phyloP scores from a whole-genome alignment of 1,140 invertebrate genomes.

The Drosophila serrata region DNA sequence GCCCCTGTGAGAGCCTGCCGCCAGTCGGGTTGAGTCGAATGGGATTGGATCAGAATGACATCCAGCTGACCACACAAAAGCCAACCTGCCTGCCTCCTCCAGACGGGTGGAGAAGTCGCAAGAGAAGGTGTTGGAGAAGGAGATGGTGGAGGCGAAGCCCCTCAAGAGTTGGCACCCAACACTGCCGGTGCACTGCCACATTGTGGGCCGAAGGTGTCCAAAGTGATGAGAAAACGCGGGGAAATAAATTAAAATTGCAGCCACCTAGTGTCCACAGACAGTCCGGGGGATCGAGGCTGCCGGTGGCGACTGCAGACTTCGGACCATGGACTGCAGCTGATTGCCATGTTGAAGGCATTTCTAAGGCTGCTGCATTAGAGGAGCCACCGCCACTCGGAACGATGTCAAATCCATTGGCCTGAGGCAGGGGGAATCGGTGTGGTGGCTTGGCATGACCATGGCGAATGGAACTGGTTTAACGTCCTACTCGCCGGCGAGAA shows the following conservation, averaged over 20 bases:
- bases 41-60: constrained; percentile 53
- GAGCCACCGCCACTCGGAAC: constrained; percentile 37
- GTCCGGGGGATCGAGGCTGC: constrained; percentile 28
- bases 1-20: constrained; percentile 32
- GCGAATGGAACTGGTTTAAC: constrained; percentile 72
- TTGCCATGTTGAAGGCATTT: constrained; percentile 56
- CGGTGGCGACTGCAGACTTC: constrained; percentile 18
- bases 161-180: constrained; percentile 58
- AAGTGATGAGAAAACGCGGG: constrained; percentile 39
- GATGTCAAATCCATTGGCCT: constrained; percentile 36
- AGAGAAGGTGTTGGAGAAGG: constrained; percentile 13
- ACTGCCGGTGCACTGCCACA: constrained; percentile 9
- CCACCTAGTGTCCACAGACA: constrained; percentile 56
- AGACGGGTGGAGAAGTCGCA: not conserved
- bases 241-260: constrained; percentile 70
- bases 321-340: constrained; percentile 34
- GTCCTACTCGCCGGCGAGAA: constrained; percentile 55
- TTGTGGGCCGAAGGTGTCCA: constrained; percentile 50
- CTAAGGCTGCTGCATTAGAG: constrained; percentile 74
- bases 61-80: constrained; percentile 58
- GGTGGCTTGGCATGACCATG: constrained; percentile 17
- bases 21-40: constrained; percentile 3
- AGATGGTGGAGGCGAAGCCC: constrained; percentile 46
- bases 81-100: constrained; percentile 42
- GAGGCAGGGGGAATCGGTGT: not conserved